phyloP scores from a whole-genome alignment of 2,113 vertebrate species.

The Crotalus horridus region DNA sequence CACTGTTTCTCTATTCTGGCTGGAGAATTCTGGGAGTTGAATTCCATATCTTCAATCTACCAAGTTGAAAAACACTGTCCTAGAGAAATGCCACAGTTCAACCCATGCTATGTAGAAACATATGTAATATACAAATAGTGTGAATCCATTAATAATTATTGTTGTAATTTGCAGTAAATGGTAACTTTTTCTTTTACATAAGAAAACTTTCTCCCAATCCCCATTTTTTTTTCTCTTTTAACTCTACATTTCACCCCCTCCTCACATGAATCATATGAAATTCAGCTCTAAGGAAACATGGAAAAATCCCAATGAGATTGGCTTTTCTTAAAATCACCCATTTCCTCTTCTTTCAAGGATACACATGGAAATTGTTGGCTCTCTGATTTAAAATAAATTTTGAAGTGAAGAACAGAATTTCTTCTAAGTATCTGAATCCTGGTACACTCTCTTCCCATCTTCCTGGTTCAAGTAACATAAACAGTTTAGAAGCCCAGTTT shows the following conservation, averaged over 20 bases:
- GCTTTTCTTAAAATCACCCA: not conserved
- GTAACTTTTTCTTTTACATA: not conserved
- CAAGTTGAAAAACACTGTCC: not conserved
- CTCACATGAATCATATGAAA: no score
- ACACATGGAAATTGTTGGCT: not conserved
- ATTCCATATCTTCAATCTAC: no score
- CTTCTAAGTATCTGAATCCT: not conserved
- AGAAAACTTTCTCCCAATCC: not conserved
- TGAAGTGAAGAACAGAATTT: not conserved
- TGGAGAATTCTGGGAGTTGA: no score
- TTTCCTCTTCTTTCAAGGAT: not conserved
- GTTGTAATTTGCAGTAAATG: not conserved
- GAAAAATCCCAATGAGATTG: not conserved
- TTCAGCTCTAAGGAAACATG: not conserved
- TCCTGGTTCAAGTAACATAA: not conserved
- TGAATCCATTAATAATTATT: not conserved
- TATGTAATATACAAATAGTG: not conserved
- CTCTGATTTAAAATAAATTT: not conserved
- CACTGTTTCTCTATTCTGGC: no score
- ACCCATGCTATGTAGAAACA: not conserved
- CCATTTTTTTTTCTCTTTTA: not conserved
- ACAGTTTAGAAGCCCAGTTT: constrained; percentile 1
- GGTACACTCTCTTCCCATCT: not conserved
- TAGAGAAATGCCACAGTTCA: not conserved
- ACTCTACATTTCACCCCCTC: no score